phyloP scores from a whole-genome alignment of 2,113 vertebrate species.

The Xenopus tropicalis region UCB_Xtro_10.0 CM004450.2:7250501-7251000 shows the following conservation, averaged over 20 bases:
- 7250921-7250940: accelerated
- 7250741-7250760: background rate
- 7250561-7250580: too few relatives aligned
- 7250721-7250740: too few relatives aligned
- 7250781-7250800: background rate
- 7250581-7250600: too few relatives aligned
- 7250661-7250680: too few relatives aligned
- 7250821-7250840: background rate
- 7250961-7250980: background rate
- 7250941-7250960: background rate
- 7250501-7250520: too few relatives aligned
- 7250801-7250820: background rate
- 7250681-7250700: too few relatives aligned
- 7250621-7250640: too few relatives aligned
- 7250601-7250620: too few relatives aligned
- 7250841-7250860: background rate
- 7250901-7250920: background rate
- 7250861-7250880: background rate
- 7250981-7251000: background rate
- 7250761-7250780: background rate
- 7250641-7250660: too few relatives aligned
- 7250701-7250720: too few relatives aligned
- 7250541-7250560: too few relatives aligned
- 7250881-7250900: background rate
- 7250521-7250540: too few relatives aligned